Conservation (phyloP, 2,888 invertebrate species). For the Mactromeris polynyma region DNA sequence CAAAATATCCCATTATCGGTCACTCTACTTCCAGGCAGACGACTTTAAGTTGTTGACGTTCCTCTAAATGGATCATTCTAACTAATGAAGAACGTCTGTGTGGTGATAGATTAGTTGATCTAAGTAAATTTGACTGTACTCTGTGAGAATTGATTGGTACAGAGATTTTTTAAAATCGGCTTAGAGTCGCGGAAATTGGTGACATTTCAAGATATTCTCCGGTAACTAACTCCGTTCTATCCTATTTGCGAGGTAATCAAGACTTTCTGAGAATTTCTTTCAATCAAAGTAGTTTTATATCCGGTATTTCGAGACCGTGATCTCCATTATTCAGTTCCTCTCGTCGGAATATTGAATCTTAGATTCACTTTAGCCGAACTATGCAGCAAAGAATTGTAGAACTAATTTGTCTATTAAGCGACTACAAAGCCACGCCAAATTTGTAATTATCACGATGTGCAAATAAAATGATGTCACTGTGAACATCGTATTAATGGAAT, state of each 20-base stretch:
- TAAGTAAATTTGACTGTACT: not conserved
- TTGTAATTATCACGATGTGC: not conserved
- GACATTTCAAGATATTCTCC: not conserved
- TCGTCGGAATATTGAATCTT: not conserved
- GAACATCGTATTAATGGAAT: not conserved
- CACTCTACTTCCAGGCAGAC: not conserved
- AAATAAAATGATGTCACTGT: not conserved
- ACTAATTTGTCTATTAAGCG: not conserved
- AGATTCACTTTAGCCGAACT: not conserved
- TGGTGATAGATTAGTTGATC: not conserved
- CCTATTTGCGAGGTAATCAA: not conserved
- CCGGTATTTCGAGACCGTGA: not conserved
- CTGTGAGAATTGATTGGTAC: not conserved
- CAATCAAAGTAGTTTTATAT: not conserved
- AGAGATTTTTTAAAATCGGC: not conserved
- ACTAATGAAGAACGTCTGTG: not conserved
- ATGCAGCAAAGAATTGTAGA: not conserved
- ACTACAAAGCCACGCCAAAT: not conserved
- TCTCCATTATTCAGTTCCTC: not conserved
- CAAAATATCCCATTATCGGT: too few species aligned
- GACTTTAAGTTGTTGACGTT: not conserved
- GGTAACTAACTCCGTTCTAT: not conserved
- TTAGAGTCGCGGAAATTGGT: conserved; percentile 19
- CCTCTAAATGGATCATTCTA: not conserved
- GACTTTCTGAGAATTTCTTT: not conserved